A percentile compares a stretch with the other conserved stretches of the same genome.
phyloP scores from a whole-genome alignment of 2,888 invertebrate species.

The Dolichomitus sp. region DNA sequence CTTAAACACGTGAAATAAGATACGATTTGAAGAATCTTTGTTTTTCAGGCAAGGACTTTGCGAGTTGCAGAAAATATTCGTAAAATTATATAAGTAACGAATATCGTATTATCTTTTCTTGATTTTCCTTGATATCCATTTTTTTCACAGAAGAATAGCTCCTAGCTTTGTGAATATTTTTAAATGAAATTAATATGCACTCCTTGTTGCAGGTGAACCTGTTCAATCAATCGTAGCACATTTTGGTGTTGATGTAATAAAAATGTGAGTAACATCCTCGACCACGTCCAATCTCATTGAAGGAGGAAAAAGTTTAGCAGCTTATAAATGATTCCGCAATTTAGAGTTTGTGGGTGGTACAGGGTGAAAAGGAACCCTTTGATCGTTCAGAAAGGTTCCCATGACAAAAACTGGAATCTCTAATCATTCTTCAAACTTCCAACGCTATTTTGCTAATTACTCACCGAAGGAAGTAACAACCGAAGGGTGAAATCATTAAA shows the following conservation, averaged over 20 bases:
- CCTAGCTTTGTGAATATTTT: too few species aligned
- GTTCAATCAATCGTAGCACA: too few species aligned
- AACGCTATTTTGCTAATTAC: conserved; percentile 77
- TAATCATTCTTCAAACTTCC: conserved; percentile 81
- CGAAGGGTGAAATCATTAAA: conserved; percentile 73
- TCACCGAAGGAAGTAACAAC: conserved; percentile 70
- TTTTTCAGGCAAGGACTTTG: conserved; percentile 27
- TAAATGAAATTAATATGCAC: too few species aligned
- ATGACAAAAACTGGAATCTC: conserved; percentile 64
- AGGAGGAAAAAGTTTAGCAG: conserved; percentile 73
- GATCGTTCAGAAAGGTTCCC: conserved; percentile 71
- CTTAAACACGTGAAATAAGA: background rate
- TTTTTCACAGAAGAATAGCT: too few species aligned
- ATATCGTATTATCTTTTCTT: conserved; percentile 64
- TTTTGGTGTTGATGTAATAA: conserved; percentile 8
- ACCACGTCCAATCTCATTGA: conserved; percentile 66
- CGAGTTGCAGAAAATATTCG: conserved; percentile 28
- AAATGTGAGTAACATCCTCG: too few species aligned
- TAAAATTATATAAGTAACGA: conserved; percentile 52
- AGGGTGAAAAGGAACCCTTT: conserved; percentile 50
- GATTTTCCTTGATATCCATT: too few species aligned
- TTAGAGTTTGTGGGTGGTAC: conserved; percentile 47
- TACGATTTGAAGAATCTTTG: conserved; percentile 26
- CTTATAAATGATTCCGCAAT: conserved; percentile 68
- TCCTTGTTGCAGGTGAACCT: too few species aligned